Base-by-base conservation (phyloP, 2,797 vertebrate genomes). In the Halcyon smyrnensis region DNA sequence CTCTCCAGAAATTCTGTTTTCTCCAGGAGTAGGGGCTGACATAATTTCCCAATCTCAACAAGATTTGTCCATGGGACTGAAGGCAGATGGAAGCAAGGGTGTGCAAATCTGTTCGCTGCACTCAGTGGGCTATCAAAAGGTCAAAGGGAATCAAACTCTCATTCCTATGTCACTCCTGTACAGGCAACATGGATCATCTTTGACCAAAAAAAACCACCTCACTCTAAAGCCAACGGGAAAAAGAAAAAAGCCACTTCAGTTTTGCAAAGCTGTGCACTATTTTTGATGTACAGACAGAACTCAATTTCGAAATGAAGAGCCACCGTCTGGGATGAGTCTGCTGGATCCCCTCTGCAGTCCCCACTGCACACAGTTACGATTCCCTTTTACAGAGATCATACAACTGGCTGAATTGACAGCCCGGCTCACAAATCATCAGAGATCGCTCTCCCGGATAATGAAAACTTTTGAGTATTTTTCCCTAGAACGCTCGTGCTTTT, bases 1-100 rank as follows among this genome's bases (percentile, higher is more conserved):
- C 46, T 79, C 78, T 93, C 86, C 95, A 84, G 83, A 93, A 94
- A 90, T 90, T 85, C 90, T 82, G 25, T 84, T 87, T 95, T 91
- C 64, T 56, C 37, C 62, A 76, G 83, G 75, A 88, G 88, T 43
- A 96, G 89, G 30, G 79, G 84, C 90, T 89, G 79, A 28, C 11
- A 32, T 70, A 45, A 83, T 77, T 89, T 80, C 89, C 28, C 24
- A 34, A 1, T 62, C 24, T 85, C 32, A 39, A 70, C 50, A 50
- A 74, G 56, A 21, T 81, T 68, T 74, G 25, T 50, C 69, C 81
- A 1, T 23, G 64, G 62, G 73, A 84, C 53, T 0, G 0, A 57
- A 48, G 51, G 43, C 74, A 78, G 63, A 24, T 65, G 73, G 1
- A 30, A 60, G 41, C 18, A 56, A 67, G 62, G 50, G 37, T 53